Evolutionary conservation across 2,888 invertebrate species (phyloP).

Genomic region (Pherbina coryleti): DNA sequence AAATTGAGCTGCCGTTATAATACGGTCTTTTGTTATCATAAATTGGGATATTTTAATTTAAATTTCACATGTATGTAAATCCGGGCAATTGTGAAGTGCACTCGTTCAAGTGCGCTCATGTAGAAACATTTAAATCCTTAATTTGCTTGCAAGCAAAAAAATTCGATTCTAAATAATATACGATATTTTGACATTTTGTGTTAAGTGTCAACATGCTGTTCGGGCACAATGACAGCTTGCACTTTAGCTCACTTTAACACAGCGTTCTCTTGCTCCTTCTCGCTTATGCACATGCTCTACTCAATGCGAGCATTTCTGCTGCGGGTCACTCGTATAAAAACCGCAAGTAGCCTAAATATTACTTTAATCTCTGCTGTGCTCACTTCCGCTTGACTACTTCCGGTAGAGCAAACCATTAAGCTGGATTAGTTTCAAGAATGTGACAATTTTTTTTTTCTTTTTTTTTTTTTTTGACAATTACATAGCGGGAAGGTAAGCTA

Average conservation of each 20-base stretch:
- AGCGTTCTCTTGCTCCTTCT: not conserved
- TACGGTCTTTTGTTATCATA: too few species aligned
- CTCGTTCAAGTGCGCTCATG: not conserved
- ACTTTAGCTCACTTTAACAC: not conserved
- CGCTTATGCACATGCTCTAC: not conserved
- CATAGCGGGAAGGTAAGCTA: not conserved
- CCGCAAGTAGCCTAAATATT: constrained; percentile 30
- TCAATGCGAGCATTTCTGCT: not conserved
- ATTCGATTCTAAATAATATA: not conserved
- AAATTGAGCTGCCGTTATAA: not conserved
- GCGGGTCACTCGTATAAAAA: constrained; percentile 16
- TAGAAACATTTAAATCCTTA: constrained; percentile 13
- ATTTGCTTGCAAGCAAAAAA: constrained; percentile 10
- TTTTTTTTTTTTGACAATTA: not conserved
- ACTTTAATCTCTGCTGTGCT: constrained; percentile 25
- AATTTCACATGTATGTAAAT: not conserved
- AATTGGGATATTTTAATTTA: not conserved
- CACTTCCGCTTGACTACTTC: constrained; percentile 28
- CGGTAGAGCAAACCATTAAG: constrained; percentile 4
- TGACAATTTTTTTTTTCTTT: not conserved
- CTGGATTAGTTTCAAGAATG: constrained; percentile 29
- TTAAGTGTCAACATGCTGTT: constrained; percentile 38
- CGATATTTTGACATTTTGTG: constrained; percentile 31
- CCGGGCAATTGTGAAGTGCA: not conserved
- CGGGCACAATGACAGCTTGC: not conserved